These are phyloP conservation scores for Rhodeus uyekii DNA, from an alignment of 2,797 vertebrate genomes.

Conservation along the genomic window DNA sequence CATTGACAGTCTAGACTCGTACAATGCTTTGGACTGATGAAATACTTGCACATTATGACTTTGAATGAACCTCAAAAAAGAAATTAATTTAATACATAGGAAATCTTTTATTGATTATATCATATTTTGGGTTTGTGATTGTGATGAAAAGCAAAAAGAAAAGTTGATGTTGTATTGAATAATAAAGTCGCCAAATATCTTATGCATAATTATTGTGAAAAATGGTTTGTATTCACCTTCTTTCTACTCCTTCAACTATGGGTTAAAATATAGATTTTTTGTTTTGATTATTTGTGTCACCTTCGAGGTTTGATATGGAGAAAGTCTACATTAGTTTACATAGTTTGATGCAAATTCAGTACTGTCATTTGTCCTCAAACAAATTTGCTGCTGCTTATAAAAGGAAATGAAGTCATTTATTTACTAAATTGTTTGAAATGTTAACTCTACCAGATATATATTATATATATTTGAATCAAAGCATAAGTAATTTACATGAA, in stretches of 20 bases:
- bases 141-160: background rate
- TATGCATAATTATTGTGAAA: background rate
- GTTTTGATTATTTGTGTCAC: background rate
- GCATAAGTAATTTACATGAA: conserved; percentile 12
- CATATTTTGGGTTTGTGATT: conserved; percentile 8
- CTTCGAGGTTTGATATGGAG: background rate
- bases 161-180: conserved; percentile 7
- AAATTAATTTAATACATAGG: conserved; percentile 24
- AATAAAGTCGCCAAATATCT: conserved; percentile 24
- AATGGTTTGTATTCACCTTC: background rate
- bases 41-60: background rate
- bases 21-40: conserved; percentile 52
- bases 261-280: background rate
- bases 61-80: conserved; percentile 19
- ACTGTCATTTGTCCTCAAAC: background rate
- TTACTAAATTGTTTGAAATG: background rate
- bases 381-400: background rate
- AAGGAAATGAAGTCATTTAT: background rate
- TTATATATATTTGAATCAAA: background rate
- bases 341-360: conserved; percentile 13
- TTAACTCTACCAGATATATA: conserved; percentile 5
- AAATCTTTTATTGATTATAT: background rate
- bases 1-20: conserved; percentile 54
- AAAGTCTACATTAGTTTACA: conserved; percentile 8
- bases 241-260: conserved; percentile 8